Conservation (phyloP, 53 echinoderm and acorn worm genomes). For the Stichopus horrens region DNA sequence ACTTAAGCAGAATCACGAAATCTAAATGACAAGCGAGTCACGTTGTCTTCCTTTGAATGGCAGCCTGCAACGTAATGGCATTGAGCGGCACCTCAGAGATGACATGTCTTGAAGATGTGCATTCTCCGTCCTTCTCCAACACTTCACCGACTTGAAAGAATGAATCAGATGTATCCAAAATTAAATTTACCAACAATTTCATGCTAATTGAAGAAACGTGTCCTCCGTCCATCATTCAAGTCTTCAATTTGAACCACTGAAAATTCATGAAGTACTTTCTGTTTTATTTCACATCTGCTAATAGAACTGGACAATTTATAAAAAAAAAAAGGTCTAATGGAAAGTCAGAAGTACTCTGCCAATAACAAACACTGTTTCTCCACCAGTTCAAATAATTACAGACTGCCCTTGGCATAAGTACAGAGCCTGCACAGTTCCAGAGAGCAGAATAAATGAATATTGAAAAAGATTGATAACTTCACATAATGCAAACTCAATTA, state of each 20-base stretch:
- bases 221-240: slow-evolving; percentile 2
- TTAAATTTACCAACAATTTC: slow-evolving; percentile 23
- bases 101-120: background rate
- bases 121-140: background rate
- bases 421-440: too few species aligned
- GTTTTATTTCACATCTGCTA: too few species aligned
- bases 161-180: background rate
- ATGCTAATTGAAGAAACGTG: slow-evolving; percentile 9
- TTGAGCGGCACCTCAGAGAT: background rate
- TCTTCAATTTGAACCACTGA: background rate
- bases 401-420: too few species aligned
- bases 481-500: too few species aligned
- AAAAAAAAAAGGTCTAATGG: too few species aligned
- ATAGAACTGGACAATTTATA: too few species aligned
- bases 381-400: too few species aligned
- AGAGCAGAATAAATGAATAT: too few species aligned
- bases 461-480: too few species aligned
- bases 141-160: background rate
- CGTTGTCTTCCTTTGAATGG: background rate
- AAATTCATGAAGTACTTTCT: background rate
- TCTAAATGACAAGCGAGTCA: background rate
- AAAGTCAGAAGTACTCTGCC: too few species aligned
- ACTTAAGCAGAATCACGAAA: background rate
- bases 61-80: background rate
- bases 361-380: too few species aligned